Base-by-base conservation (phyloP, 1,140 invertebrate species). In the Sycobia sp. region DNA sequence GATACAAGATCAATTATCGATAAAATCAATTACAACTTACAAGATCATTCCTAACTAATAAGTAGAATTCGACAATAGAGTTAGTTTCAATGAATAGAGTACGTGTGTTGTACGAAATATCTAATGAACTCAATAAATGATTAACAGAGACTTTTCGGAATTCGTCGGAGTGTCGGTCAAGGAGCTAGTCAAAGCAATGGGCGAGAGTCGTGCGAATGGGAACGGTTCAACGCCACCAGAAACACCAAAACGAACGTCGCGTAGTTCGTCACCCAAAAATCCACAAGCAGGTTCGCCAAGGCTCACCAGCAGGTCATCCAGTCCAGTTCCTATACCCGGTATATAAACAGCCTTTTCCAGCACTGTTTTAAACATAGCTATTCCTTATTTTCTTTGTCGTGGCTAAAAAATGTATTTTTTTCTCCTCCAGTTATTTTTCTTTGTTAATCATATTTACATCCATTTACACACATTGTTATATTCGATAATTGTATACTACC, bases 111-210 rank as follows among this genome's bases (percentile, higher is more conserved):
- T 38, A 14, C 16, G 5, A 3, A 14, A n/a, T n/a, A n/a, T n/a
- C 38, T 16, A 16, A 41, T 16, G 9, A 16, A 50, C 57, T 62
- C 61, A 50, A 59, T 54, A n/a, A n/a, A n/a, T n/a, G n/a, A n/a
- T 36, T 11, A 16, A 36, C 68, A 84, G 83, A 59, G 84, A 85
- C 71, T 81, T 89, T 62, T 86, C 88, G 0, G 89, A 90, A 72
- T 83, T 90, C 43, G 86, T 88, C 14, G 89, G 89, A 1, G 89
- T 92, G 4, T 91, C 90, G 1, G 90, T 92, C 1, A 90, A 91
- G 59, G 91, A 92, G 60, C 73, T 93, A 39, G 90, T 93, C 3
- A 90, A 91, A 72, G 90, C 87, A 1, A 89, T 93, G 76, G 89
- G 90, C 18, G 90, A 92, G 72, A 89, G 87, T 69, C 77, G 89